Conservation (phyloP, 1,140 invertebrate genomes). For the Drosophila murphyi region DNA sequence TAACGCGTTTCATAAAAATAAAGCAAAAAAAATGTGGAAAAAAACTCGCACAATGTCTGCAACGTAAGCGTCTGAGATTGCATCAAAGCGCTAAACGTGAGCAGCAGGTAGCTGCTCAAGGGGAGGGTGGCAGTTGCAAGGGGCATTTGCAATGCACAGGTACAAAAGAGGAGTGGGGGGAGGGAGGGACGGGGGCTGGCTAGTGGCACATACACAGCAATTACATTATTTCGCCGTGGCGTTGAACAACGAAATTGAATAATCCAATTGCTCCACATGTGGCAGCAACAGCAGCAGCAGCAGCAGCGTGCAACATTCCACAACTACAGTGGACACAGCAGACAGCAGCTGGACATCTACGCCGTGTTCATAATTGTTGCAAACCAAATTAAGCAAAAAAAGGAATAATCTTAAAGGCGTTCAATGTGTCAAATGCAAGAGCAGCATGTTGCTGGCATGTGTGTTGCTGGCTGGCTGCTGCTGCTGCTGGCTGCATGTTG, state of each 20-base stretch:
- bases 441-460: slow-evolving; percentile 11
- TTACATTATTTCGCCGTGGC: slow-evolving; percentile 64
- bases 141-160: neutral
- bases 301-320: slow-evolving; percentile 58
- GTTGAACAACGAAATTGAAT: slow-evolving; percentile 52
- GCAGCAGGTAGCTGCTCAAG: slow-evolving; percentile 2
- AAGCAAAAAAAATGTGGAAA: slow-evolving; percentile 6
- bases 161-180: neutral
- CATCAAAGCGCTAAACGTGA: slow-evolving; percentile 36
- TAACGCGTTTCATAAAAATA: slow-evolving; percentile 33
- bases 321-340: slow-evolving; percentile 8
- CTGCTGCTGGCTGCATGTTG: slow-evolving; percentile 15
- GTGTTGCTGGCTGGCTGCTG: neutral
- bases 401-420: neutral
- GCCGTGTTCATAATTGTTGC: slow-evolving; percentile 66
- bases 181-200: neutral
- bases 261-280: slow-evolving; percentile 49
- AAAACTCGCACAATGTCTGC: slow-evolving; percentile 38
- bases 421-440: slow-evolving; percentile 24
- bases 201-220: slow-evolving; percentile 56
- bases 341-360: slow-evolving; percentile 10
- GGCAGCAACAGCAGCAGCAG: slow-evolving; percentile 14
- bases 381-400: slow-evolving; percentile 16
- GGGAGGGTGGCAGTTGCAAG: neutral
- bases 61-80: slow-evolving; percentile 52